phyloP scores from a whole-genome alignment of 2,113 vertebrate species.

The Mixornis gularis region DNA sequence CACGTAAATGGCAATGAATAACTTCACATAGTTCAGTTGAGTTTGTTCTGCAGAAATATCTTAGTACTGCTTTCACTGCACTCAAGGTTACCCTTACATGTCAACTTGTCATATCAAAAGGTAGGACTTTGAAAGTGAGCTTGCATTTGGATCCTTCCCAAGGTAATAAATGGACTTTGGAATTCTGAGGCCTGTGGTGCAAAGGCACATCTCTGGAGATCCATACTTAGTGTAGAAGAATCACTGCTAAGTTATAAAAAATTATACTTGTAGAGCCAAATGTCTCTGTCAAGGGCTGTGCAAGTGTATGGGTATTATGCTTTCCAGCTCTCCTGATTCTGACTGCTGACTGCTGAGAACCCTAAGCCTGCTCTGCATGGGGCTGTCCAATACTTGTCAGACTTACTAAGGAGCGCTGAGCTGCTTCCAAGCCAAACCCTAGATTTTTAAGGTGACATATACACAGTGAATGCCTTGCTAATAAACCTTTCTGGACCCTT shows the following conservation, averaged over 20 bases:
- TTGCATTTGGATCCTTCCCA: neutral
- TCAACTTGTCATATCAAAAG: neutral
- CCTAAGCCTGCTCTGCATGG: neutral
- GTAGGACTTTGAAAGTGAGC: neutral
- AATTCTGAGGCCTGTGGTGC: neutral
- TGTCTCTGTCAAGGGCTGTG: neutral
- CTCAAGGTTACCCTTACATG: neutral
- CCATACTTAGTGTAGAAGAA: neutral
- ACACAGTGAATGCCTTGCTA: neutral
- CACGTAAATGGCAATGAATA: neutral
- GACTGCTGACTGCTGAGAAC: conserved; percentile 14
- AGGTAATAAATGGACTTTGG: neutral
- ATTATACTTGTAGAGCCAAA: neutral
- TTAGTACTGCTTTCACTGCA: neutral
- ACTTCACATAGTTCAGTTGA: neutral
- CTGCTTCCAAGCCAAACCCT: neutral
- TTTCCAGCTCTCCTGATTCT: neutral
- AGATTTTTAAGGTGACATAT: neutral
- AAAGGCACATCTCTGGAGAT: neutral
- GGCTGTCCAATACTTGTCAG: neutral
- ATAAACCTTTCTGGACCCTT: conserved; percentile 11
- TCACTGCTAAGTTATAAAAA: neutral
- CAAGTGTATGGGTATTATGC: neutral
- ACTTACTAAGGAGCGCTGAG: neutral
- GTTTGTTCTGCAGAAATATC: neutral